These are phyloP conservation scores for Thunnus maccoyii DNA, from an alignment of 2,113 vertebrate genomes.

Conservation along the genomic window DNA sequence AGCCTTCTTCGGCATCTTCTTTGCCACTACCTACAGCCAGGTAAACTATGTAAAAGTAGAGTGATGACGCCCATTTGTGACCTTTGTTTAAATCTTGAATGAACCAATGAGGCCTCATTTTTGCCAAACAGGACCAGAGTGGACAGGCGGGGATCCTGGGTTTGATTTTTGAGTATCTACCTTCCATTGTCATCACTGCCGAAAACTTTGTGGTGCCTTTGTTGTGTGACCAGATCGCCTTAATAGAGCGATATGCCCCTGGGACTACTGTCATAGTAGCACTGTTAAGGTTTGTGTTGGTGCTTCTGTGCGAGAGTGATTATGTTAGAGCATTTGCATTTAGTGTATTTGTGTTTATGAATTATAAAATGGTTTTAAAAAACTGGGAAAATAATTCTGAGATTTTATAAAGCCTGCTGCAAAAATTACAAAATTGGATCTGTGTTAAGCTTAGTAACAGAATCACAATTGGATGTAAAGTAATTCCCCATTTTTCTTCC, in stretches of 20 bases:
- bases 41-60: slow-evolving; percentile 62
- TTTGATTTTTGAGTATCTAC: slow-evolving; percentile 87
- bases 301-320: slow-evolving; percentile 4
- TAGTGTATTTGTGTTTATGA: slow-evolving; percentile 2
- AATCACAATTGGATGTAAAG: background rate
- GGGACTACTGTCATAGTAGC: slow-evolving; percentile 86
- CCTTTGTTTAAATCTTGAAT: background rate
- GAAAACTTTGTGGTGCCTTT: slow-evolving; percentile 89
- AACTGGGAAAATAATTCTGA: background rate
- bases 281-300: slow-evolving; percentile 72
- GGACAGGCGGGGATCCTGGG: slow-evolving; percentile 61
- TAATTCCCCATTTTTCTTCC: background rate
- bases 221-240: slow-evolving; percentile 85
- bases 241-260: slow-evolving; percentile 84
- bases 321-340: slow-evolving; percentile 4
- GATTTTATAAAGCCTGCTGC: too few relatives aligned
- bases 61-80: background rate
- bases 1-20: slow-evolving; percentile 83
- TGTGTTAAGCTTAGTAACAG: background rate
- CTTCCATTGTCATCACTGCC: slow-evolving; percentile 89
- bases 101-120: background rate
- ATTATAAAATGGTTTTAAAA: background rate
- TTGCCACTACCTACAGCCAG: slow-evolving; percentile 82
- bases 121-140: slow-evolving; percentile 15
- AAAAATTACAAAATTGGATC: too few relatives aligned